Base-by-base conservation (phyloP, 1,140 invertebrate species). In the Tyrophagus putrescentiae region DNA sequence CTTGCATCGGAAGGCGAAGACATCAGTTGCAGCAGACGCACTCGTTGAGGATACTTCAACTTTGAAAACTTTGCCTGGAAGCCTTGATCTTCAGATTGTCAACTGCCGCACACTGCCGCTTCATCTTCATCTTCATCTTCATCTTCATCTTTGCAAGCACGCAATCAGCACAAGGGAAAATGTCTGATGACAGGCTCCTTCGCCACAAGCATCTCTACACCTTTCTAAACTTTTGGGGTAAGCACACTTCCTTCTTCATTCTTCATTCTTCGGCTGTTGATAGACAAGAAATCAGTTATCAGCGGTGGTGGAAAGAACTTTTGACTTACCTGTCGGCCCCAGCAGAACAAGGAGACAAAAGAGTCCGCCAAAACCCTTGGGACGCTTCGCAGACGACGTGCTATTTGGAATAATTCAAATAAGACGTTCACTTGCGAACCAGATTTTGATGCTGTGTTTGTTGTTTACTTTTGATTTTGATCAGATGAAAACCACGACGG, bases 401-500 rank as follows among this genome's bases (percentile, higher is more conserved):
- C 1, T 2, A 16, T 25, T 60, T 54, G 18, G n/a, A 50, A 23
- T 28, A 9, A 9, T 27, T 11, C 18, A 60, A 23, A 9, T 9
- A 31, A 21, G 44, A 0, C 41, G 11, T 33, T 54, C 36, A 4
- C 16, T 18, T 18, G 3, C 1, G n/a, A 3, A 18, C 27, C 42
- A 5, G 29, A 34, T 25, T 21, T 33, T 1, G 16, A 6, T n/a
- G 36, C 7, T 33, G 21, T 29, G 1, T 57, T 53, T 52, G 33
- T 18, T 56, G 27, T 64, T 62, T 1, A 39, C 13, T 13, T 39
- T n/a, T n/a, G 36, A 50, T 50, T 50, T 7, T 50, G 21, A 13
- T 39, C 57, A 70, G 68, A 69, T 64, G 62, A 63, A 9, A 69
- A 69, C 56, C 60, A 62, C 9, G 68, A 69, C 39, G 68, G 68